Base-by-base conservation (phyloP, 2,888 invertebrate genomes). In the Deilephila porcellus region DNA sequence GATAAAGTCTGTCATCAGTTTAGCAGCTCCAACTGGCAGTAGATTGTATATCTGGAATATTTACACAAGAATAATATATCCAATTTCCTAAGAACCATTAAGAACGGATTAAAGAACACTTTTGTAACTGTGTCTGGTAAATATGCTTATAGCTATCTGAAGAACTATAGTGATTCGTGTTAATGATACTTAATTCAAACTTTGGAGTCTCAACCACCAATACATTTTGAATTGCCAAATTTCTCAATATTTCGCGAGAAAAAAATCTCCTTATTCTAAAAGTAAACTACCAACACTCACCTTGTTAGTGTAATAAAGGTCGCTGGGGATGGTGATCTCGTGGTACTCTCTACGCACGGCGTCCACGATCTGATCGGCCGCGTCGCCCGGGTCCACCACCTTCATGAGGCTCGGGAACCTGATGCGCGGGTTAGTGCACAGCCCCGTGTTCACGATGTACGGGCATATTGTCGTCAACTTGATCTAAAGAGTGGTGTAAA, bases 381-480 rank as follows among this genome's bases (percentile, higher is more conserved):
- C 97, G 8, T 95, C 94, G 20, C 95, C 92, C 0, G 96, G 95
- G 2, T 95, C 87, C 45, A 97, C 93, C 60, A 97, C 82, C 76
- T 95, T 93, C 95, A 97, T 95, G n/a, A 96, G 80, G 0, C 81
- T 91, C 60, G 95, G 92, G 90, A 97, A 97, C 70, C 96, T 95
- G 82, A 96, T 96, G 78, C 93, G 95, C 0, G 97, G 97, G 75
- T 96, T 96, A 84, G 97, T 96, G 85, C 97, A 97, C 6, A 98
- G 92, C 0, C 98, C 98, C 0, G 98, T 98, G 86, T 98, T 96
- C 37, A 98, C 97, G 92, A 98, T 98, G 88, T 97, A 98, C 0
- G 99, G 98, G 86, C 95, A 98, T 71, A 99, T 95, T 0, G 97
- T 97, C 0, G 98, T 98, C 72, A 98, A 95, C 81, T 97, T 96